Evolutionary conservation across 2,888 invertebrate species (phyloP).

Genomic region (Trichogramma evanescens): DNA sequence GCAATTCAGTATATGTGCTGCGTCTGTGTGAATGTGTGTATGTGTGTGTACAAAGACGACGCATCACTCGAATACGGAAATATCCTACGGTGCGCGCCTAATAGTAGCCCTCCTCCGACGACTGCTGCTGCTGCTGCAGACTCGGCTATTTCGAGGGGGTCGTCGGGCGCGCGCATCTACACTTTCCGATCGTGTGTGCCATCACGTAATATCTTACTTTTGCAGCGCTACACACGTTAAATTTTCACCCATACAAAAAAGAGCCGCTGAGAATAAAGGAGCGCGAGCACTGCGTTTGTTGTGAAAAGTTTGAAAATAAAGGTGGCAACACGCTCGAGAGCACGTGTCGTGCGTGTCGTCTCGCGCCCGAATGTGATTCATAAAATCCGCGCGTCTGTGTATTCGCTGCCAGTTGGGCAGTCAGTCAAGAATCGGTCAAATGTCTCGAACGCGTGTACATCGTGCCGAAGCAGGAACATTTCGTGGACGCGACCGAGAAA

Average conservation of each 20-base stretch:
- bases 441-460: background rate
- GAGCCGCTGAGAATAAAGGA: background rate
- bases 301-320: background rate
- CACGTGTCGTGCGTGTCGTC: background rate
- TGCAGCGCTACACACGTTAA: background rate
- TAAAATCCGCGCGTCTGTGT: slow-evolving; percentile 1
- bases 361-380: background rate
- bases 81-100: slow-evolving; percentile 16
- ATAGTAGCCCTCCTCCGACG: background rate
- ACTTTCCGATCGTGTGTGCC: background rate
- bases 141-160: slow-evolving; percentile 20
- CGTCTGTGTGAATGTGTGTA: too few relatives aligned
- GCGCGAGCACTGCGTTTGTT: background rate
- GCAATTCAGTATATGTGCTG: too few relatives aligned
- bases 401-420: slow-evolving; percentile 12
- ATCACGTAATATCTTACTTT: slow-evolving; percentile 19
- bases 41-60: too few relatives aligned
- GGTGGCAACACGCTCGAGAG: background rate
- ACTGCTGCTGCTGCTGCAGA: slow-evolving; percentile 2
- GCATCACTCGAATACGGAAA: slow-evolving; percentile 20
- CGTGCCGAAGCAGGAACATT: too few relatives aligned
- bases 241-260: too few relatives aligned
- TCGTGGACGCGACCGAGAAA: background rate
- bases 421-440: slow-evolving; percentile 11
- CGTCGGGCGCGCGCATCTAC: background rate